Conservation (phyloP, 2,113 vertebrate species). For the Pluvianellus socialis region DNA sequence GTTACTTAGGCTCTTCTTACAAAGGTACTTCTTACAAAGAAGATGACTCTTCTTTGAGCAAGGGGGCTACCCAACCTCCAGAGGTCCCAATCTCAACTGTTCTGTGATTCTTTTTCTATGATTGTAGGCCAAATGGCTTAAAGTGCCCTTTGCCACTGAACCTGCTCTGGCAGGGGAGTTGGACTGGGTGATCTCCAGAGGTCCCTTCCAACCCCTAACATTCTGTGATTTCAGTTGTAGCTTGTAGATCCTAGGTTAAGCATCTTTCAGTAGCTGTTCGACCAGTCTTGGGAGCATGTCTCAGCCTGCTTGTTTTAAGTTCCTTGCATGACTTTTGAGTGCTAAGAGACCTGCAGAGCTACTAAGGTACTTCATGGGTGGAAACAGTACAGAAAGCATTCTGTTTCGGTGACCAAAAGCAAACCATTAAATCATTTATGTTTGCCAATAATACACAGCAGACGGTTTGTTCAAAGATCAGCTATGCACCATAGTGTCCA, state of each 20-base stretch:
- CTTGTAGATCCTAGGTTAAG: not conserved
- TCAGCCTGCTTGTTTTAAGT: not conserved
- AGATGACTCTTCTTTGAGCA: not conserved
- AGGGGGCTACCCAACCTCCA: not conserved
- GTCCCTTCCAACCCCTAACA: too few relatives aligned
- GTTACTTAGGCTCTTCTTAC: not conserved
- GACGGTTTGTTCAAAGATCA: not conserved
- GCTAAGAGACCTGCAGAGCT: not conserved
- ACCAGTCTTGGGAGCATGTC: slow-evolving; percentile 10
- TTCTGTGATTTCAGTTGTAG: not conserved
- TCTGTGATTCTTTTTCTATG: not conserved
- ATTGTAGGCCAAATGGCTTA: not conserved
- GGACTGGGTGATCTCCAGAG: too few relatives aligned
- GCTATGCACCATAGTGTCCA: not conserved
- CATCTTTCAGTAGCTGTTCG: not conserved
- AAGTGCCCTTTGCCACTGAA: not conserved
- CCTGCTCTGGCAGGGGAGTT: too few relatives aligned
- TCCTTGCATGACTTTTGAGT: not conserved
- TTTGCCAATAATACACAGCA: not conserved
- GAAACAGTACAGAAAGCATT: not conserved
- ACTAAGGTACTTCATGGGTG: not conserved
- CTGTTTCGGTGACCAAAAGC: not conserved
- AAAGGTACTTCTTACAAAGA: too few relatives aligned
- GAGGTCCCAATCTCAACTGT: rapidly evolving
- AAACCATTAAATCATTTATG: not conserved